phyloP scores from a whole-genome alignment of 2,113 vertebrate genomes.

The Elephantulus edwardii region DNA sequence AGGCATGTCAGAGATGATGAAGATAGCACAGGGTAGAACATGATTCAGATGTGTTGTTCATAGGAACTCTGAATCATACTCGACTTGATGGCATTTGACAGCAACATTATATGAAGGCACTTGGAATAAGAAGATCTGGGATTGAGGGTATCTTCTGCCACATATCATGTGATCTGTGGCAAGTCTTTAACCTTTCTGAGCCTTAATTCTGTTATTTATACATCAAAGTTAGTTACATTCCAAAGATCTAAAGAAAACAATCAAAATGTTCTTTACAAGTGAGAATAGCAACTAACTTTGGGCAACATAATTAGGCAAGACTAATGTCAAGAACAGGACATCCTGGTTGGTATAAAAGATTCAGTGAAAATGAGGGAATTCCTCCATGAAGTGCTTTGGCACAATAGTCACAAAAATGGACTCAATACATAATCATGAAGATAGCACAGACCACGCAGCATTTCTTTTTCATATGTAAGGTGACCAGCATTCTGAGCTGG shows the following conservation, averaged over 20 bases:
- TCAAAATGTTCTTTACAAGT: background rate
- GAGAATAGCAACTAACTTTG: background rate
- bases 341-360: no score
- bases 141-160: background rate
- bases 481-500: background rate
- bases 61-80: no score
- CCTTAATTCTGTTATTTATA: background rate
- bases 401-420: background rate
- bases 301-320: background rate
- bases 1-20: no score
- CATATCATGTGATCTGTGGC: background rate
- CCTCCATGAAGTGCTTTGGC: background rate
- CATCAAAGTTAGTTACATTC: background rate
- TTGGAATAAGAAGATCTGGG: background rate
- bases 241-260: background rate
- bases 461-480: background rate
- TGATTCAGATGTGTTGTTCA: no score
- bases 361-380: background rate
- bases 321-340: background rate
- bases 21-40: no score
- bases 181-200: background rate
- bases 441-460: background rate
- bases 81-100: no score
- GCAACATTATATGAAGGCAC: background rate
- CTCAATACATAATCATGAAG: background rate